These are phyloP conservation scores for Lagocephalus sceleratus DNA, from an alignment of 2,797 vertebrate genomes.

Conservation along the genomic window DNA sequence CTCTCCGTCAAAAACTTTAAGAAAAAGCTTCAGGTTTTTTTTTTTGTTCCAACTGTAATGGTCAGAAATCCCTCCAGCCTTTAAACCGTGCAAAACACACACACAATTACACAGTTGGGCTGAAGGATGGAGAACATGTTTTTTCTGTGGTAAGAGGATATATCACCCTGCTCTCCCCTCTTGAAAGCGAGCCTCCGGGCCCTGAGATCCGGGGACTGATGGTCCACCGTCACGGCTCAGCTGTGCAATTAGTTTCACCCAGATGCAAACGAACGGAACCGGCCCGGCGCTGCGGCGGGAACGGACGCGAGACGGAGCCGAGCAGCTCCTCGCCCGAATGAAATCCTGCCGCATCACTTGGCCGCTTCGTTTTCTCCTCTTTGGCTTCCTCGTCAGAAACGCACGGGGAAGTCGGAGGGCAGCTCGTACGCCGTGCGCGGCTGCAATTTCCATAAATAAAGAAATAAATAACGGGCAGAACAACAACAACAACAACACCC, in stretches of 20 bases:
- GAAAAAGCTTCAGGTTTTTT: constrained; percentile 41
- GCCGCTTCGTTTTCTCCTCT: too few relatives aligned
- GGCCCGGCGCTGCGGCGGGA: not conserved
- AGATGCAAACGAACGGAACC: constrained; percentile 28
- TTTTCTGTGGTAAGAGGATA: constrained; percentile 19
- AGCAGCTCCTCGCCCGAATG: too few relatives aligned
- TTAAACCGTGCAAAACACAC: constrained; percentile 48
- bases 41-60: constrained; percentile 59
- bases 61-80: constrained; percentile 52
- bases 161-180: constrained; percentile 21
- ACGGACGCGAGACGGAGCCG: too few relatives aligned
- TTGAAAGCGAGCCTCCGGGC: constrained; percentile 41
- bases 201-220: constrained; percentile 34
- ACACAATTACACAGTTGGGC: constrained; percentile 51
- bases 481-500: too few relatives aligned
- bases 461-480: too few relatives aligned
- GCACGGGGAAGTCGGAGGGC: too few relatives aligned
- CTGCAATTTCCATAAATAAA: too few relatives aligned
- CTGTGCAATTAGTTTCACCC: constrained; percentile 57
- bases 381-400: too few relatives aligned
- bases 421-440: too few relatives aligned
- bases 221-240: constrained; percentile 23
- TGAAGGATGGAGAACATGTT: constrained; percentile 22
- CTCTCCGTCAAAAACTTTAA: constrained; percentile 65
- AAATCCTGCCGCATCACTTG: too few relatives aligned